A percentile compares a stretch with the other conserved stretches of the same genome.
Conservation (phyloP, 2,797 vertebrate species). For the Scarus forsteni region DNA sequence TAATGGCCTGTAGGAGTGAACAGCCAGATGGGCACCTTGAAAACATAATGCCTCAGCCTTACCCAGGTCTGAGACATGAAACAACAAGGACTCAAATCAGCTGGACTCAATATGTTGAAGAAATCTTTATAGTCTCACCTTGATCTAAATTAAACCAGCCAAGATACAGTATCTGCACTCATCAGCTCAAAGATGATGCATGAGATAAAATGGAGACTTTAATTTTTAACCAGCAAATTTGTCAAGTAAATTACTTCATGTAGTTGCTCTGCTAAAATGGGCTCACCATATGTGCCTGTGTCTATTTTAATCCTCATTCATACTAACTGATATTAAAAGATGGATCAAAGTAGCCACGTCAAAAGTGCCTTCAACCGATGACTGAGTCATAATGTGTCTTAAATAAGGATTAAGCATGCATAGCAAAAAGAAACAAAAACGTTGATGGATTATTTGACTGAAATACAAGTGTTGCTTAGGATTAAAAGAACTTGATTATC, state of each 20-base stretch:
- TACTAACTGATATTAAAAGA: neutral
- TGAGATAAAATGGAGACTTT: conserved; percentile 51
- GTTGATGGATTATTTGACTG: neutral
- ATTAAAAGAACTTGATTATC: conserved; percentile 27
- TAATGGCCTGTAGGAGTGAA: too few relatives aligned
- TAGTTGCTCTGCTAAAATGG: conserved; percentile 46
- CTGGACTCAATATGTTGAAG: neutral
- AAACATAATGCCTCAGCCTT: too few relatives aligned
- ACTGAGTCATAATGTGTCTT: neutral
- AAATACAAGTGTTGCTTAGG: neutral
- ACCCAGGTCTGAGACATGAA: too few relatives aligned
- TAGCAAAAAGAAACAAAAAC: neutral
- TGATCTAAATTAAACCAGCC: neutral
- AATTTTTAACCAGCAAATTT: conserved; percentile 71
- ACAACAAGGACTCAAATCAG: neutral
- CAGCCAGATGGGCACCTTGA: too few relatives aligned
- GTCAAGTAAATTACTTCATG: conserved; percentile 50
- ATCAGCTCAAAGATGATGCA: conserved; percentile 31
- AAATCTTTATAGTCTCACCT: neutral
- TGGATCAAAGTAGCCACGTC: conserved; percentile 13
- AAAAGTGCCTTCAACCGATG: conserved; percentile 4
- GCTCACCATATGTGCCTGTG: conserved; percentile 45
- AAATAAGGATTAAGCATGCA: neutral
- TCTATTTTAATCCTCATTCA: conserved; percentile 62
- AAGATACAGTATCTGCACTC: conserved; percentile 12